phyloP scores from a whole-genome alignment of 2,888 invertebrate species.

The Phymatocera aterrima region DNA sequence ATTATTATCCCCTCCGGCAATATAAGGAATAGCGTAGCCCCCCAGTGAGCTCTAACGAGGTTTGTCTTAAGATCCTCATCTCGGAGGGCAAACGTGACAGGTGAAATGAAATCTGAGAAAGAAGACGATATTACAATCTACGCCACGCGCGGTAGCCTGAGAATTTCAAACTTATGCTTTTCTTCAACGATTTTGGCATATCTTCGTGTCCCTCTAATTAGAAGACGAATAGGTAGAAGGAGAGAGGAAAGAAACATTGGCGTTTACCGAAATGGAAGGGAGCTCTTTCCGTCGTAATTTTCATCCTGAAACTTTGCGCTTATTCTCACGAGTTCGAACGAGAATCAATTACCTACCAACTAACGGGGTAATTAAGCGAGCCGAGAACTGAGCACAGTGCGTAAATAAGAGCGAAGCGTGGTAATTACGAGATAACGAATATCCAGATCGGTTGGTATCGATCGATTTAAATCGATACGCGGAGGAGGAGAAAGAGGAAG shows the following conservation, averaged over 20 bases:
- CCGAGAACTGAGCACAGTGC: conserved; percentile 2
- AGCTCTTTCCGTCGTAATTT: too few relatives aligned
- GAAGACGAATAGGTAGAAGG: too few relatives aligned
- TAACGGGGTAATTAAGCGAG: conserved; percentile 32
- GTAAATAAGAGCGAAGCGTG: conserved; percentile 32
- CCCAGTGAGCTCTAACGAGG: conserved; percentile 63
- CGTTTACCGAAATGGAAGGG: too few relatives aligned
- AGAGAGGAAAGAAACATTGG: too few relatives aligned
- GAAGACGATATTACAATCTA: not conserved
- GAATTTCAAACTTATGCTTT: not conserved
- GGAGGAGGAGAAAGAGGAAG: too few relatives aligned
- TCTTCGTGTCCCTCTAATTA: too few relatives aligned
- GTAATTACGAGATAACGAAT: conserved; percentile 41
- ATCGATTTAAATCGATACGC: conserved; percentile 28
- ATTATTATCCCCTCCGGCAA: conserved; percentile 61
- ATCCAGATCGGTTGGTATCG: conserved; percentile 28
- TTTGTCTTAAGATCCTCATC: conserved; percentile 52
- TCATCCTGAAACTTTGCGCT: not conserved
- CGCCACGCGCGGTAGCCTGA: not conserved
- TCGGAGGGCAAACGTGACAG: conserved; percentile 38
- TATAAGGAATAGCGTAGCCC: conserved; percentile 60
- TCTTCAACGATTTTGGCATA: not conserved
- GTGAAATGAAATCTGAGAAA: conserved; percentile 33
- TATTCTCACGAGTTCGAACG: conserved; percentile 16
- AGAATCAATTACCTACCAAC: conserved; percentile 17